Conservation (phyloP, 2,888 invertebrate species). For the Zootermopsis nevadensis region DNA sequence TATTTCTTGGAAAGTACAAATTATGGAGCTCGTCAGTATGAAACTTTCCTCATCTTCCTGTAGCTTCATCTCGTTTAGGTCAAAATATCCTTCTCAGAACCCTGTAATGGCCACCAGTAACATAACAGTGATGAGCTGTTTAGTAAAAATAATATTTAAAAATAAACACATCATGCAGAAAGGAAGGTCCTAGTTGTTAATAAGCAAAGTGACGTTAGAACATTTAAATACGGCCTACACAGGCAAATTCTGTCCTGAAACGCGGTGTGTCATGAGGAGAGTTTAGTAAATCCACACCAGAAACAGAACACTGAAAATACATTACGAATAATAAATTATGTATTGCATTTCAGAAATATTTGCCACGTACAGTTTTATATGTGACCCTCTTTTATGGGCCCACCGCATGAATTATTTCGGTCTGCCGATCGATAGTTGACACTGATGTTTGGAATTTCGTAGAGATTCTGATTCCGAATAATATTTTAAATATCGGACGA, state of each 20-base stretch:
- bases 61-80: no score
- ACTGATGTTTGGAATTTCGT: neutral
- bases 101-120: no score
- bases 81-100: no score
- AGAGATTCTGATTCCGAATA: neutral
- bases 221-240: neutral
- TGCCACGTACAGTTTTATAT: neutral
- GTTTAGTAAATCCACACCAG: neutral
- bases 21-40: no score
- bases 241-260: neutral
- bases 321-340: constrained; percentile 24
- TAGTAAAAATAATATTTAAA: neutral
- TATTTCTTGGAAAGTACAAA: no score
- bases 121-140: no score
- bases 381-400: neutral
- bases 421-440: neutral
- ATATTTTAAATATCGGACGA: neutral
- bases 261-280: neutral
- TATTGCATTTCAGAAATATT: neutral
- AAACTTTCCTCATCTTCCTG: no score
- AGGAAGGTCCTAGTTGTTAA: neutral
- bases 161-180: neutral
- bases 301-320: neutral
- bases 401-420: constrained; percentile 9
- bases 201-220: neutral